Percentiles rank a stretch among this genome's conserved stretches.
phyloP scores from a whole-genome alignment of 1,140 invertebrate species.

The Dendrolimus kikuchii region DNA sequence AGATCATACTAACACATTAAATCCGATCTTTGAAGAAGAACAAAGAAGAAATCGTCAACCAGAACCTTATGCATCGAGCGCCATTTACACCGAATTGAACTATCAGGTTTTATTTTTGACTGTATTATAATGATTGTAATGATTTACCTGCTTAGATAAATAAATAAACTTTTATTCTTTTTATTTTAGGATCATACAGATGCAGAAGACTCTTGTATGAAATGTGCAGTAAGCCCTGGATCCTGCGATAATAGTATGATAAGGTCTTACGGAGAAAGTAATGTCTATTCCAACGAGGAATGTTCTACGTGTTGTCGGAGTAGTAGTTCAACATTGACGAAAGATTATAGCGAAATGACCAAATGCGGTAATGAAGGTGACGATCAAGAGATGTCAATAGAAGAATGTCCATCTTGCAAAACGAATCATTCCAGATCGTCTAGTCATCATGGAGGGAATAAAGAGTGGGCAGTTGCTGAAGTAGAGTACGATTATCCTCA shows the following conservation, averaged over 20 bases:
- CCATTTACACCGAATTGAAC: constrained; percentile 64
- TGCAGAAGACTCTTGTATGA: constrained; percentile 59
- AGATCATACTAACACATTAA: constrained; percentile 47
- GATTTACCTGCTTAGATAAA: not conserved
- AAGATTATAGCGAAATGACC: constrained; percentile 67
- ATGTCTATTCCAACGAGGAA: constrained; percentile 65
- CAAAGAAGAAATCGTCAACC: constrained; percentile 35
- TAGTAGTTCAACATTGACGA: constrained; percentile 62
- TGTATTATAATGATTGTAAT: not conserved
- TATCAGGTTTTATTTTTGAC: constrained; percentile 40
- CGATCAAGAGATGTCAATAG: constrained; percentile 57
- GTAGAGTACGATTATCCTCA: constrained; percentile 66
- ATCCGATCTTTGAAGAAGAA: constrained; percentile 45
- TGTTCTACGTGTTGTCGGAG: constrained; percentile 64
- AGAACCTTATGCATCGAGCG: constrained; percentile 61
- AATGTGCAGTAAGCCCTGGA: constrained; percentile 59
- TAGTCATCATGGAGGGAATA: constrained; percentile 57
- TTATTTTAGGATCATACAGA: constrained; percentile 50
- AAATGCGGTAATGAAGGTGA: constrained; percentile 59
- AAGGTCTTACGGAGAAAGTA: constrained; percentile 58
- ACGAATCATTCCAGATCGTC: constrained; percentile 59
- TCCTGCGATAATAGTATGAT: constrained; percentile 64
- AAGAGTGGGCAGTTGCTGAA: constrained; percentile 60
- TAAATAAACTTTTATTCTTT: not conserved
- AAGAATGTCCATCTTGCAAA: constrained; percentile 64